Evolutionary conservation across 2,888 invertebrate species (phyloP), one percentile per base, ranked within the genome.

Genomic region (Xiphydria camelus): DNA sequence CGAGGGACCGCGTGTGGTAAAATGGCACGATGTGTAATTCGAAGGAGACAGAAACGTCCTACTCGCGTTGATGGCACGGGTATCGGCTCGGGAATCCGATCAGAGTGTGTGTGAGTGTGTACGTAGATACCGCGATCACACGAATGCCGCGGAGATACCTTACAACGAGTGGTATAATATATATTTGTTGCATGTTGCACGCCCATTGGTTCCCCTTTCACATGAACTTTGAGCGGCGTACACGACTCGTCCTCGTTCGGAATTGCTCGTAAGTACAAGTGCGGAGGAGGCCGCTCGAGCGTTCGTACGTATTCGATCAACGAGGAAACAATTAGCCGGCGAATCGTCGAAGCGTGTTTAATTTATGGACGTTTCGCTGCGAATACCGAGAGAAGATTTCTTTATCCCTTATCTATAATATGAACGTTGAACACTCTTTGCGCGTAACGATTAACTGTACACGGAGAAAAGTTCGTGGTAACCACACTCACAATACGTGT

Each of bases 141-240:
- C 15, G 29, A 29, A 29, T 29, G 29, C n/a, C 21, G 14, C 18
- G 25, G 38, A 37, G 10, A n/a, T 22, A 21, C 4, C n/a, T n/a
- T 20, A 33, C 21, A n/a, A 31, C 14, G 31, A 47, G 38, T 10
- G 18, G 17, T 17, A 36, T 17, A n/a, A 48, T 10, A 39, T 21
- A 35, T 22, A 57, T 59, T 52, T 50, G 53, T 57, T 51, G 51
- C 55, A 57, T 59, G 62, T 62, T 59, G 57, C 60, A 58, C 52
- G 59, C 59, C 57, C 61, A 57, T 62, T 58, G 64, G 58, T 61
- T 65, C 65, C 59, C 65, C 68, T 68, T 68, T 66, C 68, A 66
- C 67, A 57, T 66, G 68, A 68, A 67, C 68, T 67, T 68, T 69
- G 61, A 60, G 56, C 64, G 53, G 55, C 45, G 48, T 33, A 32